Conservation (phyloP, 1,140 invertebrate species). For the Achroia grisella region DNA sequence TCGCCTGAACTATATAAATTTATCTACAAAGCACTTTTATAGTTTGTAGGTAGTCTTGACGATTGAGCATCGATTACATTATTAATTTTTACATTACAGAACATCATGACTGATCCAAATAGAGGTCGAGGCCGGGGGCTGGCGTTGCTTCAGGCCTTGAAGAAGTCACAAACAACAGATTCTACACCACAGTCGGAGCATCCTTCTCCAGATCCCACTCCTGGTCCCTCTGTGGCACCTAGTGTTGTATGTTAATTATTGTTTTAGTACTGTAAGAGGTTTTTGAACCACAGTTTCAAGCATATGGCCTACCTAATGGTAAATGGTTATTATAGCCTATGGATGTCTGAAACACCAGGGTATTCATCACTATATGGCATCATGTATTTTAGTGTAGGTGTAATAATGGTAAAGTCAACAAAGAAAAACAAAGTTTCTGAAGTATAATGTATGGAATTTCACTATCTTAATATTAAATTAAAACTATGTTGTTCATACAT, state of each 20-base stretch:
- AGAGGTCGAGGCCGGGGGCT: constrained; percentile 52
- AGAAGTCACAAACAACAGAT: constrained; percentile 30
- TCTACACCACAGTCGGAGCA: constrained; percentile 22
- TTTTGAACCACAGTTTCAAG: too few relatives aligned
- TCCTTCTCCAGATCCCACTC: constrained; percentile 14
- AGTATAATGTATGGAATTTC: too few relatives aligned
- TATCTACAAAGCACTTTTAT: neutral
- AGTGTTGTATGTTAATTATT: constrained; percentile 29
- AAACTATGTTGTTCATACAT: too few relatives aligned
- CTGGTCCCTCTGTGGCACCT: constrained; percentile 20
- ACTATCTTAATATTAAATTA: too few relatives aligned
- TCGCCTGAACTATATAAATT: too few relatives aligned
- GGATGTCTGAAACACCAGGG: too few relatives aligned
- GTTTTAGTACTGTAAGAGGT: neutral
- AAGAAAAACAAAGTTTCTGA: too few relatives aligned
- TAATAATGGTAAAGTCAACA: too few relatives aligned
- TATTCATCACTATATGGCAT: too few relatives aligned
- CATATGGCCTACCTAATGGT: too few relatives aligned
- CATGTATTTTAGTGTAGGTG: too few relatives aligned
- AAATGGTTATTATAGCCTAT: too few relatives aligned
- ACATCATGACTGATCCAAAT: constrained; percentile 31
- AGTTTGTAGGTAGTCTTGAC: neutral
- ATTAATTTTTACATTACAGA: constrained; percentile 7
- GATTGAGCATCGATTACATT: neutral
- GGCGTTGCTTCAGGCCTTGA: constrained; percentile 48